Conservation (phyloP, 2,888 invertebrate genomes). For the Laspeyria flexula region DNA sequence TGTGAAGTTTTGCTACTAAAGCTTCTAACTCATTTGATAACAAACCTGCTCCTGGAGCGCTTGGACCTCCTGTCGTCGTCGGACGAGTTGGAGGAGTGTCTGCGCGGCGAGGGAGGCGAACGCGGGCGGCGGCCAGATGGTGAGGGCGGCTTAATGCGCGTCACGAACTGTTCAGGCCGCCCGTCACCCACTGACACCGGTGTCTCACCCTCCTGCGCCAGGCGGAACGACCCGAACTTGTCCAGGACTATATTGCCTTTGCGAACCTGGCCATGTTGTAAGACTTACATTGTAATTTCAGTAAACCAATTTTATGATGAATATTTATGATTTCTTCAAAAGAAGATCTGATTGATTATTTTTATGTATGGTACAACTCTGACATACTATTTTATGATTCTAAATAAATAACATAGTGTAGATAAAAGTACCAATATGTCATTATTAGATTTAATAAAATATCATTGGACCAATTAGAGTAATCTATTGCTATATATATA, state of each 20-base stretch:
- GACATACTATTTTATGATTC: no score
- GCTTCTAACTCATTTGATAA: no score
- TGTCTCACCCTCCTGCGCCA: conserved; percentile 86
- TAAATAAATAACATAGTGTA: no score
- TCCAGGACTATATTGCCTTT: conserved; percentile 88
- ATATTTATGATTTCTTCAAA: no score
- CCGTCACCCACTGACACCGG: conserved; percentile 78
- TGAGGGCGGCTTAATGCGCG: conserved; percentile 76
- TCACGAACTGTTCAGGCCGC: conserved; percentile 83
- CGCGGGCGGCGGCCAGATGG: conserved; percentile 73
- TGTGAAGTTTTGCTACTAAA: no score
- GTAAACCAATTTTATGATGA: no score
- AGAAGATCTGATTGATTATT: no score
- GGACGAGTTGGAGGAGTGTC: conserved; percentile 77
- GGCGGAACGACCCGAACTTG: conserved; percentile 90
- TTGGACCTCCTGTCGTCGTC: conserved; percentile 72
- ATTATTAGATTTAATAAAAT: no score
- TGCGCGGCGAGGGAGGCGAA: conserved; percentile 76
- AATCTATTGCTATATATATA: no score
- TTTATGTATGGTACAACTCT: no score
- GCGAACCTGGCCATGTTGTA: conserved; percentile 69
- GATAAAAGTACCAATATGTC: no score
- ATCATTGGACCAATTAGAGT: no score
- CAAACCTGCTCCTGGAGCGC: conserved; percentile 75
- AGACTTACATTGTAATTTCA: not conserved